Conservation (phyloP, 2,113 vertebrate species). For the Haemorhous mexicanus region DNA sequence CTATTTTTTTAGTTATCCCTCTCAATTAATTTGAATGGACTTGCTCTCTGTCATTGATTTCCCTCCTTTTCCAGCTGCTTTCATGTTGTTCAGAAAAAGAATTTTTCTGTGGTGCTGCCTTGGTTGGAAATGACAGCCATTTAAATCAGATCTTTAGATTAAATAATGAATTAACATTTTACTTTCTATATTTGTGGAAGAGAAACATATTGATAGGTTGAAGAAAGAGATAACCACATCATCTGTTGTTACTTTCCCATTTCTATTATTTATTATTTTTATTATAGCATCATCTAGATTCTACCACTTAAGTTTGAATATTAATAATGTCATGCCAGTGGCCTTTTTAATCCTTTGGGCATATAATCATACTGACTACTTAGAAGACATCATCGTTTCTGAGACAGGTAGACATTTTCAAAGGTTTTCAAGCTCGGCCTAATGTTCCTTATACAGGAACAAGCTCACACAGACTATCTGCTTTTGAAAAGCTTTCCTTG, state of each 20-base stretch:
- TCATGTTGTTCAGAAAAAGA: background rate
- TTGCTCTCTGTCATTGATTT: background rate
- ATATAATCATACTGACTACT: background rate
- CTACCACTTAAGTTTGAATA: background rate
- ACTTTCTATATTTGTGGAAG: background rate
- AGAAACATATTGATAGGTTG: background rate
- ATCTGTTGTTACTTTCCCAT: background rate
- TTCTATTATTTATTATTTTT: background rate
- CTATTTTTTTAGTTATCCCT: background rate
- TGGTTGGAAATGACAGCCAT: background rate
- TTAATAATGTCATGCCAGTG: background rate
- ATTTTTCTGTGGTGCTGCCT: background rate
- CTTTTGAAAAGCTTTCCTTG: background rate
- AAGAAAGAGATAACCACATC: background rate
- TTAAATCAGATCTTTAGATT: background rate
- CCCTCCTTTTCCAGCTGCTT: background rate
- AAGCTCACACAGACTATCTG: background rate
- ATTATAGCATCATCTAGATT: background rate
- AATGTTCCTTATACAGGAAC: background rate
- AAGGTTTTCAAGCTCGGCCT: background rate
- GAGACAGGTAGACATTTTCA: background rate
- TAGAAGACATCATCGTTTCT: background rate
- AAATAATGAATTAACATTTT: background rate
- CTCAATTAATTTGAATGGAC: background rate
- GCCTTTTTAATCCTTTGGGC: background rate